A percentile compares a stretch with the other conserved stretches of the same genome.
phyloP scores from a whole-genome alignment of 2,888 invertebrate genomes.

The Lymantria monacha region DNA sequence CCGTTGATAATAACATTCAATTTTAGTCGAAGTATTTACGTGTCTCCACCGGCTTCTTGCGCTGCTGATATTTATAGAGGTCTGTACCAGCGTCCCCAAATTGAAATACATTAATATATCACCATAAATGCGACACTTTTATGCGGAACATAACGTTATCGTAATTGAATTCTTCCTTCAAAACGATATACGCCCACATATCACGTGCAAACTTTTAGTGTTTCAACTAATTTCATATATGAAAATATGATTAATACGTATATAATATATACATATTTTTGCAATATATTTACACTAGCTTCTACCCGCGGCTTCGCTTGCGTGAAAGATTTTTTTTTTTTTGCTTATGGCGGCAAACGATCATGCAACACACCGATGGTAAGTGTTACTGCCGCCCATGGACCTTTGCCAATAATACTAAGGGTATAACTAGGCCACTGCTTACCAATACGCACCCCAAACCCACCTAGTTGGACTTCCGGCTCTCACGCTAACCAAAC shows the following conservation, averaged over 20 bases:
- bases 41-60: constrained; percentile 61
- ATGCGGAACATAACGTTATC: constrained; percentile 79
- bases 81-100: constrained; percentile 76
- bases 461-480: no score
- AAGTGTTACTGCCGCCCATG: no score
- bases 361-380: no score
- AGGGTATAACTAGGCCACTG: no score
- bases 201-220: constrained; percentile 44
- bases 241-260: constrained; percentile 32
- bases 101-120: constrained; percentile 83
- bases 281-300: no score
- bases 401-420: no score
- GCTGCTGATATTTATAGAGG: constrained; percentile 79
- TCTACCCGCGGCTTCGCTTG: no score
- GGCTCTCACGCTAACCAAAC: no score
- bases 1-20: constrained; percentile 73
- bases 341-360: no score
- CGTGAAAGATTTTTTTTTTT: no score
- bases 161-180: constrained; percentile 79
- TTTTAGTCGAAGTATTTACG: constrained; percentile 77
- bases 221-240: constrained; percentile 40
- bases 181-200: constrained; percentile 52
- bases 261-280: background rate
- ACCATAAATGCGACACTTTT: constrained; percentile 82
- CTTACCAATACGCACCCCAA: no score